A percentile compares a stretch with the other conserved stretches of the same genome.
phyloP scores from a whole-genome alignment of 2,888 invertebrate genomes.

The Tribolium freemani region DNA sequence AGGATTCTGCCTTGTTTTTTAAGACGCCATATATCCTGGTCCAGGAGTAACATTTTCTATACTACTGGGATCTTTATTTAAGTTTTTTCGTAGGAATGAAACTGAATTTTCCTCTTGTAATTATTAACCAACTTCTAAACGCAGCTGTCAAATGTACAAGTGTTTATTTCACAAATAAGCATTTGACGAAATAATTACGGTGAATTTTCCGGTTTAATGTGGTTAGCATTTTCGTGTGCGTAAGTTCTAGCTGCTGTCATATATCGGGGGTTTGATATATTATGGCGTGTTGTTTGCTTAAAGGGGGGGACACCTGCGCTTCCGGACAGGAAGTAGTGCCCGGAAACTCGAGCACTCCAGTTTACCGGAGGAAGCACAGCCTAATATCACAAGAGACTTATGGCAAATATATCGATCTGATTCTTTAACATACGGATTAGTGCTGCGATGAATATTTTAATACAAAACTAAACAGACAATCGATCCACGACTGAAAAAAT shows the following conservation, averaged over 20 bases:
- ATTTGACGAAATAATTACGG: conserved; percentile 52
- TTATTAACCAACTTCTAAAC: conserved; percentile 48
- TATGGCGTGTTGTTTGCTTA: conserved; percentile 61
- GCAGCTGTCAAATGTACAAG: conserved; percentile 50
- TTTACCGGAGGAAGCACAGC: conserved; percentile 53
- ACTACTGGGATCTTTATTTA: conserved; percentile 27
- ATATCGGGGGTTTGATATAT: conserved; percentile 46
- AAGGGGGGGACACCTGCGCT: conserved; percentile 64
- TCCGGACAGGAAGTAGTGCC: conserved; percentile 63
- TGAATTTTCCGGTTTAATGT: conserved; percentile 50
- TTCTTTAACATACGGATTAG: conserved; percentile 36
- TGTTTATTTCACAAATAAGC: conserved; percentile 50
- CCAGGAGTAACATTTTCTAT: too few relatives aligned
- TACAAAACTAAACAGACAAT: conserved; percentile 34
- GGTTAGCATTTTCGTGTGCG: conserved; percentile 49
- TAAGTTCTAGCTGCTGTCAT: conserved; percentile 33
- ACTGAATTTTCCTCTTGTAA: conserved; percentile 45
- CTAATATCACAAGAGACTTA: conserved; percentile 30
- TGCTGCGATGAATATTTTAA: conserved; percentile 25
- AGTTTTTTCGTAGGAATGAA: conserved; percentile 18
- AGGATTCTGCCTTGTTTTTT: too few relatives aligned
- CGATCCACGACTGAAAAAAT: conserved; percentile 33
- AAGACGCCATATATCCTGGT: too few relatives aligned
- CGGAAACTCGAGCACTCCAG: conserved; percentile 55
- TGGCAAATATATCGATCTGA: conserved; percentile 41